phyloP scores from a whole-genome alignment of 2,888 invertebrate genomes.

The Papilio gigon region DNA sequence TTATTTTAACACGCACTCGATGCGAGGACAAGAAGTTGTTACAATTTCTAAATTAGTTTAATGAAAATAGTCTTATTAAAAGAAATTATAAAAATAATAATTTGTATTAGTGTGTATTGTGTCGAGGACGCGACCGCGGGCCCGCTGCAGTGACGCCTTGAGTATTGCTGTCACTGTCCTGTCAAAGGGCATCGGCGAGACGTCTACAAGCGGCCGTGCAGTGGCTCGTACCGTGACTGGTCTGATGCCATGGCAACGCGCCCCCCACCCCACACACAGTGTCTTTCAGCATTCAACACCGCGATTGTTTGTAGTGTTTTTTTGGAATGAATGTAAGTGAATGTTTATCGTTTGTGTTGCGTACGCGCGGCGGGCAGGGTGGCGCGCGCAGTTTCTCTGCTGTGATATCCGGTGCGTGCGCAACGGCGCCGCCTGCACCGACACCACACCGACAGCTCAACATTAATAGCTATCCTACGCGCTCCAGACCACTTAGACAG shows the following conservation, averaged over 20 bases:
- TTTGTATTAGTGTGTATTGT: conserved; percentile 46
- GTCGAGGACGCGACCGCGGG: conserved; percentile 15
- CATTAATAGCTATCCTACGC: background rate
- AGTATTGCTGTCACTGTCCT: too few relatives aligned
- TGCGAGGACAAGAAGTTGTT: background rate
- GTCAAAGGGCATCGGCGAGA: too few relatives aligned
- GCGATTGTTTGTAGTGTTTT: background rate
- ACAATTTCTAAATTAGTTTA: conserved; percentile 11
- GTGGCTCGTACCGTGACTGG: too few relatives aligned
- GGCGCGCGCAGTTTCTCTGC: conserved; percentile 8
- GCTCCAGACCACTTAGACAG: background rate
- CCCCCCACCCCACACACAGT: too few relatives aligned
- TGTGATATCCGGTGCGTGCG: conserved; percentile 11
- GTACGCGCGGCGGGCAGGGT: background rate
- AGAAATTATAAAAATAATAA: conserved; percentile 55
- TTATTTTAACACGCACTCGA: background rate
- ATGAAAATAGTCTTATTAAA: conserved; percentile 13
- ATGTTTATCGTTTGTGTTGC: background rate
- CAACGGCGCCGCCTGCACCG: background rate
- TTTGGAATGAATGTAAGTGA: background rate
- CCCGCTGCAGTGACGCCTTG: too few relatives aligned
- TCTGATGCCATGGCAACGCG: too few relatives aligned
- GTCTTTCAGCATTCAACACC: background rate
- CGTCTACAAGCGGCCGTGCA: too few relatives aligned
- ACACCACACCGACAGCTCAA: conserved; percentile 1